These are phyloP conservation scores for Pangasius sanitwongsei DNA, from an alignment of 2,797 vertebrate species.

Conservation along the genomic window DNA sequence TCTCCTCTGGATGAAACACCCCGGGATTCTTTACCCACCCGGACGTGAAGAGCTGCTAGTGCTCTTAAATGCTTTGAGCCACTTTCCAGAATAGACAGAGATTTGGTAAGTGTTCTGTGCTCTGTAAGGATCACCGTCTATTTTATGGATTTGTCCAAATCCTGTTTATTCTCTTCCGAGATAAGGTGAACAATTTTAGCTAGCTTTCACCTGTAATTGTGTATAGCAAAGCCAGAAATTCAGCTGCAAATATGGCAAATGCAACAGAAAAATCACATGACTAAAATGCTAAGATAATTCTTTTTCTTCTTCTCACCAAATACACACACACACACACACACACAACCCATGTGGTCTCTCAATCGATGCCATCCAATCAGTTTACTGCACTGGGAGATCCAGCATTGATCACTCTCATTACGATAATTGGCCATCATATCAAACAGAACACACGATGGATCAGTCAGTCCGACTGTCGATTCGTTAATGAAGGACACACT, in stretches of 20 bases:
- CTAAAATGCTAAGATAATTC: neutral
- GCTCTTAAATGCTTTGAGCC: neutral
- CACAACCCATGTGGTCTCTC: constrained; percentile 14
- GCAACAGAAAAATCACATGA: too few species aligned
- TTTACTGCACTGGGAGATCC: constrained; percentile 20
- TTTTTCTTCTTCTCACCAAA: neutral
- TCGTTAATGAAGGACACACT: constrained; percentile 32
- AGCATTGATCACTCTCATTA: constrained; percentile 48
- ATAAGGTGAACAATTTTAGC: neutral
- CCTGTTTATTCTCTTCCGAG: neutral
- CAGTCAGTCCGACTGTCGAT: constrained; percentile 36
- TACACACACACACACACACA: neutral
- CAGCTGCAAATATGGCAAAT: neutral
- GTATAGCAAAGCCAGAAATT: neutral
- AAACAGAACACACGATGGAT: constrained; percentile 44
- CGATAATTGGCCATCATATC: constrained; percentile 55
- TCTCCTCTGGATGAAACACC: neutral
- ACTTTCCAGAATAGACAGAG: neutral
- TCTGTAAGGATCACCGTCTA: neutral
- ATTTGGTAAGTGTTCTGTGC: neutral
- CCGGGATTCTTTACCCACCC: neutral
- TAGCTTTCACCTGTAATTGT: neutral
- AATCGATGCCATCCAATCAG: constrained; percentile 37
- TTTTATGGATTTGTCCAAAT: neutral
- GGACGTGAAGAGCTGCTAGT: too few species aligned